Percentiles rank a stretch among this genome's conserved stretches.
Evolutionary conservation across 2,797 vertebrate genomes (phyloP).

Genomic region (Coluber constrictor): DNA sequence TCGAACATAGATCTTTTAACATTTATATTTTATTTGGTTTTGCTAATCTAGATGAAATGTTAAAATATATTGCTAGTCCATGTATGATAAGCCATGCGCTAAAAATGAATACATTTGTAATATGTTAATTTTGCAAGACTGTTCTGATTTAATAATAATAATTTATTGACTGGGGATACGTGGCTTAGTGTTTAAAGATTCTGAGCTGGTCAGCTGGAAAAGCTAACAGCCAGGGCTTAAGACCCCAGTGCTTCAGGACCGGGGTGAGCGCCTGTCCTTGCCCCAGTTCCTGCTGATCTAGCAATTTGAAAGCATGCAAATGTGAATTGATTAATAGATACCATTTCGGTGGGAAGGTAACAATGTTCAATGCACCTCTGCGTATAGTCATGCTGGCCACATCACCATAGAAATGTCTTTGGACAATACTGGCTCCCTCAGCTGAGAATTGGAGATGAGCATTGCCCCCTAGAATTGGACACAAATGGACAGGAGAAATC

Average conservation of each 20-base stretch:
- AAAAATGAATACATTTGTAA: background rate
- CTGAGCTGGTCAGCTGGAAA: background rate
- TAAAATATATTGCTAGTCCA: background rate
- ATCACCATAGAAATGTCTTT: background rate
- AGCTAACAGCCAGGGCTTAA: background rate
- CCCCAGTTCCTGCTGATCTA: too few species aligned
- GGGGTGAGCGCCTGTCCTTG: too few species aligned
- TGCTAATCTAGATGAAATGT: background rate
- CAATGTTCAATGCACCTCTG: background rate
- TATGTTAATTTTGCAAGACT: background rate
- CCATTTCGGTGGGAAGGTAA: too few species aligned
- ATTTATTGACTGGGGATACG: background rate
- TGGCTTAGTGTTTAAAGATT: background rate
- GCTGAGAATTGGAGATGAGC: background rate
- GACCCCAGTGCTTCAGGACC: background rate
- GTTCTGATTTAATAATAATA: background rate
- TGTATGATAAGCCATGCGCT: background rate
- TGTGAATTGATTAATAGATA: too few species aligned
- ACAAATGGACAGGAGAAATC: background rate
- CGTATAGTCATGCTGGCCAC: background rate
- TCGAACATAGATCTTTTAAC: background rate
- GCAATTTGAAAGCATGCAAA: too few species aligned
- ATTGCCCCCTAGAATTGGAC: background rate
- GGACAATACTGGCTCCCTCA: background rate
- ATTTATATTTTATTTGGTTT: background rate